phyloP scores from a whole-genome alignment of 2,888 invertebrate genomes.

The Acleris cristana region DNA sequence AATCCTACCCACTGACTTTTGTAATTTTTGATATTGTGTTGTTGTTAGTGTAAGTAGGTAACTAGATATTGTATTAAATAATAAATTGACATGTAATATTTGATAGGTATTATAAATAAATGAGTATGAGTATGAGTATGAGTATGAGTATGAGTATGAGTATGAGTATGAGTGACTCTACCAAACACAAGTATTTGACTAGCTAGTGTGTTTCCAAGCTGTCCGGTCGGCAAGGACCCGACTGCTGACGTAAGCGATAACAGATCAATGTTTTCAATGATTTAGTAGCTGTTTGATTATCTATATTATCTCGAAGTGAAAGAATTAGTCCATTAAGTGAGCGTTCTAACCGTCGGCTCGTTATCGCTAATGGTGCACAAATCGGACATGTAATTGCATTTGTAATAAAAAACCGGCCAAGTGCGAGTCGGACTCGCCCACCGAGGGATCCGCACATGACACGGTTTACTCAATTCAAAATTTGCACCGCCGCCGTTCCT shows the following conservation, averaged over 20 bases:
- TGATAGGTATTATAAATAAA: too few relatives aligned
- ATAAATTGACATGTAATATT: too few relatives aligned
- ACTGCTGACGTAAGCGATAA: constrained; percentile 34
- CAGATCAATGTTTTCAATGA: constrained; percentile 35
- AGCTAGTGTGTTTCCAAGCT: not conserved
- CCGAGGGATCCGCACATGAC: too few relatives aligned
- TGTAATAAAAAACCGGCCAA: constrained; percentile 18
- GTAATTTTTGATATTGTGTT: too few relatives aligned
- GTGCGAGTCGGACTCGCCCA: too few relatives aligned
- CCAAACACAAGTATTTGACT: not conserved
- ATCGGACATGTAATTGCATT: constrained; percentile 24
- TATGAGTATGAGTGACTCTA: not conserved
- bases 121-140: too few relatives aligned
- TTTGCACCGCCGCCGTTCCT: too few relatives aligned
- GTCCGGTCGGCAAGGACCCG: constrained; percentile 12
- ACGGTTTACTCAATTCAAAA: too few relatives aligned
- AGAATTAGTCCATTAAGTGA: constrained; percentile 34
- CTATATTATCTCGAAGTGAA: constrained; percentile 31
- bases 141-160: too few relatives aligned
- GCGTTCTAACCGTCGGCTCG: constrained; percentile 28
- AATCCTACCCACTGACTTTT: too few relatives aligned
- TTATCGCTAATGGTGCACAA: constrained; percentile 28
- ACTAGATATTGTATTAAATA: too few relatives aligned
- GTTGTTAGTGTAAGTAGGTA: too few relatives aligned
- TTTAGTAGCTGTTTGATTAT: constrained; percentile 36